These are phyloP conservation scores for Sebastes hopkinsi DNA, from an alignment of 2,797 vertebrate species.

Conservation along the genomic window DNA sequence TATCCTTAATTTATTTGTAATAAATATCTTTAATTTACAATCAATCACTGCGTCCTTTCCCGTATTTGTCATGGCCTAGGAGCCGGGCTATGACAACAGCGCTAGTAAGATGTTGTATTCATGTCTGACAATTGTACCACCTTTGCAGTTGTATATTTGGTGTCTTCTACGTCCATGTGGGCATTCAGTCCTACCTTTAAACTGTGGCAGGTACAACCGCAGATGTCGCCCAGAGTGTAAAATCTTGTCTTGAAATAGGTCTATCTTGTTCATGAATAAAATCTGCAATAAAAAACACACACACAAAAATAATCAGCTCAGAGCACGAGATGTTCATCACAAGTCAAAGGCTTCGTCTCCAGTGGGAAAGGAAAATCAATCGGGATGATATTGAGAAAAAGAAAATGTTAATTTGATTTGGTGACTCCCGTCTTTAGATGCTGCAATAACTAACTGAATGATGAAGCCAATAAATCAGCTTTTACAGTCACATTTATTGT, in stretches of 20 bases:
- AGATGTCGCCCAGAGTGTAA: constrained; percentile 82
- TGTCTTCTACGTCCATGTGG: not conserved
- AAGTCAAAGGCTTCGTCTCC: constrained; percentile 5
- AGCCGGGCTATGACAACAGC: no score
- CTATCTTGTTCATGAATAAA: constrained; percentile 87
- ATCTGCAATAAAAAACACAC: constrained; percentile 73
- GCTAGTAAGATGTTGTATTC: not conserved
- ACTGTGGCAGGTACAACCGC: constrained; percentile 78
- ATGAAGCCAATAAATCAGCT: constrained; percentile 46
- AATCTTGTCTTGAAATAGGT: constrained; percentile 88
- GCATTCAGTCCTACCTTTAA: constrained; percentile 73
- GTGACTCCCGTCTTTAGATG: not conserved
- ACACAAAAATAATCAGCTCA: constrained; percentile 3
- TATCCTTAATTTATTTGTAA: no score
- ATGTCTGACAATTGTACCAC: not conserved
- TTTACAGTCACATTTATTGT: constrained; percentile 1
- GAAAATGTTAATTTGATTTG: constrained; percentile 13
- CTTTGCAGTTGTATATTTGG: not conserved
- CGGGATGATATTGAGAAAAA: not conserved
- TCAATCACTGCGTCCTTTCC: no score
- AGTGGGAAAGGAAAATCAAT: constrained; percentile 29
- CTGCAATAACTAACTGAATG: constrained; percentile 16
- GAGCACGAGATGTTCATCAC: not conserved
- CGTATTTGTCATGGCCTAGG: no score
- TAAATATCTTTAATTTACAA: no score